A percentile compares a stretch with the other conserved stretches of the same genome.
These are phyloP conservation scores for Neosilurus hyrtlii DNA, from an alignment of 2,797 vertebrate species.

Conservation along the genomic window DNA sequence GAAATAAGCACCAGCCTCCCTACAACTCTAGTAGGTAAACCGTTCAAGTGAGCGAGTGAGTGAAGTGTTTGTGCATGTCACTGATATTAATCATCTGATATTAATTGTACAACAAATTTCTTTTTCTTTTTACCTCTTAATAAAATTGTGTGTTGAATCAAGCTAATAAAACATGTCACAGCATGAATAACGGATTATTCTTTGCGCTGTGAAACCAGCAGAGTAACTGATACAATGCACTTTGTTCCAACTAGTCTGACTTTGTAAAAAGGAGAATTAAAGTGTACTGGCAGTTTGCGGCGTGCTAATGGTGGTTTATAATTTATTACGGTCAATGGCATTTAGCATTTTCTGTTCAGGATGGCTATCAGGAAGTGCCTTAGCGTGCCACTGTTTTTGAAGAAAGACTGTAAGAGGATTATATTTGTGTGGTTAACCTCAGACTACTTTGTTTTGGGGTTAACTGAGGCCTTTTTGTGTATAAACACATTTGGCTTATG, in stretches of 20 bases:
- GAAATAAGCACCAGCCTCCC: too few relatives aligned
- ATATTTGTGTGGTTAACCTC: slow-evolving; percentile 40
- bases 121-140: too few relatives aligned
- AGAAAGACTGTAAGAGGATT: slow-evolving; percentile 29
- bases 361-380: not conserved
- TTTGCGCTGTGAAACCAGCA: not conserved
- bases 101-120: not conserved
- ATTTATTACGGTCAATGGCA: not conserved
- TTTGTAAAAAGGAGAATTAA: not conserved
- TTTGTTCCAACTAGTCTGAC: slow-evolving; percentile 7
- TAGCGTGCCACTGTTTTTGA: not conserved
- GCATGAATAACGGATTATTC: too few relatives aligned
- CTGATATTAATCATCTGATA: not conserved
- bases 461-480: slow-evolving; percentile 35
- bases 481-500: slow-evolving; percentile 54
- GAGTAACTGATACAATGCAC: not conserved
- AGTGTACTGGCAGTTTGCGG: not conserved
- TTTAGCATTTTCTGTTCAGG: not conserved
- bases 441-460: slow-evolving; percentile 45
- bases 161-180: not conserved
- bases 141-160: not conserved
- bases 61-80: not conserved
- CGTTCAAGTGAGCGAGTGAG: too few relatives aligned
- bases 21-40: too few relatives aligned
- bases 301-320: not conserved